phyloP scores from a whole-genome alignment of 2,797 vertebrate genomes.

The Sebastes miniatus region DNA sequence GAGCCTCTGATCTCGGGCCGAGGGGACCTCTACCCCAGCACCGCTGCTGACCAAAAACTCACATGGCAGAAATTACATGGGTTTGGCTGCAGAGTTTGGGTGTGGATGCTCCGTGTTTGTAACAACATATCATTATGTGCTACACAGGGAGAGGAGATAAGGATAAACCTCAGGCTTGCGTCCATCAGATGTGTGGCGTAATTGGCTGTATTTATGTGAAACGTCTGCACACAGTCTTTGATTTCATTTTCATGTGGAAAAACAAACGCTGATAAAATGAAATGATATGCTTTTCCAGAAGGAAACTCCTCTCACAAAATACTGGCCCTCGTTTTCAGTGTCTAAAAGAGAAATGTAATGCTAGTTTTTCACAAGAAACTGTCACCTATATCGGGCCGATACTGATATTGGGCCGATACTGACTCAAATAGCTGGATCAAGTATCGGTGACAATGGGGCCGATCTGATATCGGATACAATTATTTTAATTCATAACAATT shows the following conservation, averaged over 20 bases:
- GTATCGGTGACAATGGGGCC: too few species aligned
- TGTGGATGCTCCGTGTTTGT: slow-evolving; percentile 64
- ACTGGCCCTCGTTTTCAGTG: slow-evolving; percentile 32
- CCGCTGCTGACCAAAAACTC: slow-evolving; percentile 62
- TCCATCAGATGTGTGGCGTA: slow-evolving; percentile 22
- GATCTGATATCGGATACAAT: too few species aligned
- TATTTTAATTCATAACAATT: too few species aligned
- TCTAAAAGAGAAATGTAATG: slow-evolving; percentile 19
- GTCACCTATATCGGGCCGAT: background rate
- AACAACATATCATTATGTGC: slow-evolving; percentile 71
- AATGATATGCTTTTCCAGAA: background rate
- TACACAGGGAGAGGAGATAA: slow-evolving; percentile 47
- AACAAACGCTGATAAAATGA: slow-evolving; percentile 7
- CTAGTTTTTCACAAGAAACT: background rate
- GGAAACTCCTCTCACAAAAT: slow-evolving; percentile 12
- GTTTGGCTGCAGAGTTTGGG: slow-evolving; percentile 65
- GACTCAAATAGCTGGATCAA: too few species aligned
- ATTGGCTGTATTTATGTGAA: slow-evolving; percentile 34
- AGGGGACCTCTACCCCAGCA: slow-evolving; percentile 28
- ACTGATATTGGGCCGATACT: too few species aligned
- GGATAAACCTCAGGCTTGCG: slow-evolving; percentile 24
- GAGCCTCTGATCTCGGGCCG: slow-evolving; percentile 53
- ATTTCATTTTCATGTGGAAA: slow-evolving; percentile 18
- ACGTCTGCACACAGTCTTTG: slow-evolving; percentile 25
- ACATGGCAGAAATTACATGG: slow-evolving; percentile 75